Conservation (phyloP, 1,140 invertebrate species). For the Oedothorax gibbosus region DNA sequence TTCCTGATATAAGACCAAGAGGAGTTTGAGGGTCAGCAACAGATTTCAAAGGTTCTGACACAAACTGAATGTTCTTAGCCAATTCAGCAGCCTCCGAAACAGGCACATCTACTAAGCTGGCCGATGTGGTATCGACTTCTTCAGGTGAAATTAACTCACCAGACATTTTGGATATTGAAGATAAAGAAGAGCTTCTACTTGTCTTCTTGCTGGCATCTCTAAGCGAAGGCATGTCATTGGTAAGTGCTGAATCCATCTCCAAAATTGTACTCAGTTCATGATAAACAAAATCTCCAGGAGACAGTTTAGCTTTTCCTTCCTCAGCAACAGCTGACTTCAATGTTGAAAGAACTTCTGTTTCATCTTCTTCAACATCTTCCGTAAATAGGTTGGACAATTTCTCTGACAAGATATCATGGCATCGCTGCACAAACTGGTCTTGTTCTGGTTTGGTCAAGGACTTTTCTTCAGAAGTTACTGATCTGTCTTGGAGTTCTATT, state of each 20-base stretch:
- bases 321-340: neutral
- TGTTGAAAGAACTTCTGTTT: neutral
- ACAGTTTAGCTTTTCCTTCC: neutral
- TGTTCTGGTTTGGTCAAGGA: neutral
- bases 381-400: neutral
- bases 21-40: neutral
- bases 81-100: constrained; percentile 14
- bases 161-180: neutral
- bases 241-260: constrained; percentile 44
- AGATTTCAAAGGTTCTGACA: neutral
- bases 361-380: neutral
- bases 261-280: constrained; percentile 56
- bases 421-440: constrained; percentile 5
- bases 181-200: neutral
- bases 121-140: constrained; percentile 2
- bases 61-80: constrained; percentile 17
- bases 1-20: neutral
- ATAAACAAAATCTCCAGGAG: constrained; percentile 16
- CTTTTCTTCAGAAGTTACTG: too few relatives aligned
- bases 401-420: neutral
- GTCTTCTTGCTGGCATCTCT: too few relatives aligned
- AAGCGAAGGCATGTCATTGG: neutral
- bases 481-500: too few relatives aligned
- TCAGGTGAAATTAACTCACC: neutral
- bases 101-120: constrained; percentile 21